Conservation (phyloP, 2,113 vertebrate species). For the Mystacornis crossleyi region DNA sequence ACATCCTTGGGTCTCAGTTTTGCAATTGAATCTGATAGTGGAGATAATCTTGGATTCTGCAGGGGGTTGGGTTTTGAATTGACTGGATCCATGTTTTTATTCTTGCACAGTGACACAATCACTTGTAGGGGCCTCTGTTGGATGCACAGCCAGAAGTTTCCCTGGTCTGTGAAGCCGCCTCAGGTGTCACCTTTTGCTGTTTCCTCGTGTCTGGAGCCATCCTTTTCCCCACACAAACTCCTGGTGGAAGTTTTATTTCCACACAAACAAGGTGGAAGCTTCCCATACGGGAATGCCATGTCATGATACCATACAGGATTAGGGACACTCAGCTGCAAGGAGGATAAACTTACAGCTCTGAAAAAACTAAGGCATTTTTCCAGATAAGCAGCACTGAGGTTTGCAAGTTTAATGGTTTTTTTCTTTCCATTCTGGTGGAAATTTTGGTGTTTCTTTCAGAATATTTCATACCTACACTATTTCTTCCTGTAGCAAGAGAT, state of each 20-base stretch:
- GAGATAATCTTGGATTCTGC: not conserved
- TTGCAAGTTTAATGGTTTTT: not conserved
- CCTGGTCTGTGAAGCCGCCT: not conserved
- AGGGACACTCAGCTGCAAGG: not conserved
- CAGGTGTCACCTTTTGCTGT: fast-evolving
- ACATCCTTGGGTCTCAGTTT: not conserved
- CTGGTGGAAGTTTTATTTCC: not conserved
- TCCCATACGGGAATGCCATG: fast-evolving
- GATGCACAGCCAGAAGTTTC: not conserved
- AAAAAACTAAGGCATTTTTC: not conserved
- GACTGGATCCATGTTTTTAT: not conserved
- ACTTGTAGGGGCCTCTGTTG: not conserved
- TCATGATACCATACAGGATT: not conserved
- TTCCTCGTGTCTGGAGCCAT: not conserved
- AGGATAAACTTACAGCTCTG: not conserved
- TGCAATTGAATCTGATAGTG: not conserved
- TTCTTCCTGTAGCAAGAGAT: not conserved
- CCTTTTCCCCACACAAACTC: not conserved
- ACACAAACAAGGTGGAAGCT: not conserved
- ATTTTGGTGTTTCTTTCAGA: not conserved
- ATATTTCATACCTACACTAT: not conserved
- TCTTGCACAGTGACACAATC: not conserved
- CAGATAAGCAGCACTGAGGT: not conserved
- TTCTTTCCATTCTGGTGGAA: not conserved
- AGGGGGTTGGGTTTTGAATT: not conserved